Percentiles rank a stretch among this genome's conserved stretches.
These are phyloP conservation scores for Artibeus lituratus DNA, from an alignment of 2,797 vertebrate species.

Conservation along the genomic window DNA sequence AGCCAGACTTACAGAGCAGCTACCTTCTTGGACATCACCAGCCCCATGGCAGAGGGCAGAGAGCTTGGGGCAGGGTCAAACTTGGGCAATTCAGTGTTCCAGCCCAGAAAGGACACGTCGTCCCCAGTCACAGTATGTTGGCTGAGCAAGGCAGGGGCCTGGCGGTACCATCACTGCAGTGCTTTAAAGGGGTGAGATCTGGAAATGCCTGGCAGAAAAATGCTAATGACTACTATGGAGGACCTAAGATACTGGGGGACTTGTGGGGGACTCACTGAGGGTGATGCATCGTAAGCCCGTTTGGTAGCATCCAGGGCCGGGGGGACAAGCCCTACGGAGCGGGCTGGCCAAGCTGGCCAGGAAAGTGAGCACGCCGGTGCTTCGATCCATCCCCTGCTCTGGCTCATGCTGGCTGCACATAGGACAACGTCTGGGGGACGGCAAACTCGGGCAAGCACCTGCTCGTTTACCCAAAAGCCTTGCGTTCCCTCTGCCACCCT, in stretches of 20 bases:
- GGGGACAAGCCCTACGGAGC: rapidly evolving
- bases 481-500: rapidly evolving
- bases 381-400: rapidly evolving
- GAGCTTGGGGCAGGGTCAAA: not conserved
- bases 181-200: rapidly evolving
- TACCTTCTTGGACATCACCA: rapidly evolving
- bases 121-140: rapidly evolving
- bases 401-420: rapidly evolving
- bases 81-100: rapidly evolving
- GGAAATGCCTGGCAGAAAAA: not conserved
- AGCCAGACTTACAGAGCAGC: not conserved
- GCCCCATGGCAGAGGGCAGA: not conserved
- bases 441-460: rapidly evolving
- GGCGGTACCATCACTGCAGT: rapidly evolving
- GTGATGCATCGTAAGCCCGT: rapidly evolving
- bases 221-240: rapidly evolving
- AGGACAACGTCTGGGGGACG: rapidly evolving
- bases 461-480: rapidly evolving
- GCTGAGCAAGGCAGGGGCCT: rapidly evolving
- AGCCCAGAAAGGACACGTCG: rapidly evolving
- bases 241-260: rapidly evolving
- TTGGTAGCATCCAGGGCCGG: rapidly evolving
- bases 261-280: not conserved
- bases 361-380: not conserved
- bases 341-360: not conserved